Conservation (phyloP, 2,888 invertebrate species). For the Orchestes rusci region DNA sequence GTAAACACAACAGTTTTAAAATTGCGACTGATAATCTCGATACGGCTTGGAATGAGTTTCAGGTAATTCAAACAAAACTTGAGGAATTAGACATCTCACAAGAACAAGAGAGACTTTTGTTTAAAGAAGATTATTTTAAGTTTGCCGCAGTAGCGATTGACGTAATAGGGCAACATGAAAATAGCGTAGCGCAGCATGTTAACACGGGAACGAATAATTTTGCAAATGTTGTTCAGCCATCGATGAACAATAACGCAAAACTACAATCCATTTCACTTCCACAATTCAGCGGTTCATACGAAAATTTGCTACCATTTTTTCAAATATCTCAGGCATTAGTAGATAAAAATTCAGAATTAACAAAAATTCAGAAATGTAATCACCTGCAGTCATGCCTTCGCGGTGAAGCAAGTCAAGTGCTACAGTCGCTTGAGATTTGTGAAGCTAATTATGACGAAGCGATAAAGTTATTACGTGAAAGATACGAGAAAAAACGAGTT, state of each 20-base stretch:
- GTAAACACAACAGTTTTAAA: not conserved
- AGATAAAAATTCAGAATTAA: slow-evolving; percentile 7
- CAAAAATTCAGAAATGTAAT: slow-evolving; percentile 15
- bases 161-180: not conserved
- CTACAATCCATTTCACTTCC: slow-evolving; percentile 6
- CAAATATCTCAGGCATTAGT: slow-evolving; percentile 14
- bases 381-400: slow-evolving; percentile 16
- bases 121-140: slow-evolving; percentile 1
- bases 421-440: slow-evolving; percentile 9
- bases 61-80: not conserved
- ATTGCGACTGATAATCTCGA: not conserved
- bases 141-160: not conserved
- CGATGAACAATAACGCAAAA: not conserved
- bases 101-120: slow-evolving; percentile 1
- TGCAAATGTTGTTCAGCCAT: not conserved
- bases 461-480: slow-evolving; percentile 10
- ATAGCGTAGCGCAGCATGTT: not conserved
- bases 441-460: slow-evolving; percentile 13
- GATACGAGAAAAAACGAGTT: slow-evolving; percentile 14
- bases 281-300: slow-evolving; percentile 9
- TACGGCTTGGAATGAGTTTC: not conserved
- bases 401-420: slow-evolving; percentile 7
- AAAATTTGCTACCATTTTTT: slow-evolving; percentile 9
- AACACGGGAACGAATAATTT: not conserved
- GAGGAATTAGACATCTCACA: not conserved